These are phyloP conservation scores for Rhipidura dahli DNA, from an alignment of 2,113 vertebrate genomes.

Conservation along the genomic window DNA sequence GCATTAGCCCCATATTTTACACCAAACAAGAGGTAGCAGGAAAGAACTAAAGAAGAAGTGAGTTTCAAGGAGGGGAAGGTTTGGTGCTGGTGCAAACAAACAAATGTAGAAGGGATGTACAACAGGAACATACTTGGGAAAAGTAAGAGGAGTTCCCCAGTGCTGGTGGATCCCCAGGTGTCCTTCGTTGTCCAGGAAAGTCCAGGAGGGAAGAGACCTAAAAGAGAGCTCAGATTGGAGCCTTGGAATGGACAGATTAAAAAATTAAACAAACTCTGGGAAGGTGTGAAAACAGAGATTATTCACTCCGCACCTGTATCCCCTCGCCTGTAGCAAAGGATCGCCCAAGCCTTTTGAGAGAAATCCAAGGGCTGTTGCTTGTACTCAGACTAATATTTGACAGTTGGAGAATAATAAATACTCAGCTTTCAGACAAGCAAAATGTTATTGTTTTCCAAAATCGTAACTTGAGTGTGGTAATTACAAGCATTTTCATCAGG, in stretches of 20 bases:
- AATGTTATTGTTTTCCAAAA: conserved; percentile 60
- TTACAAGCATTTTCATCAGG: conserved; percentile 45
- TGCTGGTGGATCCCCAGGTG: neutral
- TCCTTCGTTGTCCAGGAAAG: neutral
- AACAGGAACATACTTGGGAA: neutral
- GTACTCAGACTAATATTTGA: conserved; percentile 7
- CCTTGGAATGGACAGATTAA: neutral
- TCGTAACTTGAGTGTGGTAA: conserved; percentile 1
- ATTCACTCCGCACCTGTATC: neutral
- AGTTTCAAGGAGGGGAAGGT: neutral
- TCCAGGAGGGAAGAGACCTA: neutral
- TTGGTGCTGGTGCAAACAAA: neutral
- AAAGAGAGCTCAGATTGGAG: neutral
- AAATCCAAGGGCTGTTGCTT: neutral
- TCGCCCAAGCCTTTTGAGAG: neutral
- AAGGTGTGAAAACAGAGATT: neutral
- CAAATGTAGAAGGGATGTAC: neutral
- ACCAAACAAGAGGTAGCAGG: neutral
- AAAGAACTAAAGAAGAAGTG: neutral
- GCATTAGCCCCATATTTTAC: neutral
- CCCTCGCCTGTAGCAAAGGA: neutral
- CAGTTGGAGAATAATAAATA: conserved; percentile 13
- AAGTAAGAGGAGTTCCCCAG: neutral
- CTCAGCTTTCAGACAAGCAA: conserved; percentile 38
- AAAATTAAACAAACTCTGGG: neutral